Percentiles rank a stretch among this genome's conserved stretches.
phyloP scores from a whole-genome alignment of 2,113 vertebrate species.

The Chloropsis cyanopogon region DNA sequence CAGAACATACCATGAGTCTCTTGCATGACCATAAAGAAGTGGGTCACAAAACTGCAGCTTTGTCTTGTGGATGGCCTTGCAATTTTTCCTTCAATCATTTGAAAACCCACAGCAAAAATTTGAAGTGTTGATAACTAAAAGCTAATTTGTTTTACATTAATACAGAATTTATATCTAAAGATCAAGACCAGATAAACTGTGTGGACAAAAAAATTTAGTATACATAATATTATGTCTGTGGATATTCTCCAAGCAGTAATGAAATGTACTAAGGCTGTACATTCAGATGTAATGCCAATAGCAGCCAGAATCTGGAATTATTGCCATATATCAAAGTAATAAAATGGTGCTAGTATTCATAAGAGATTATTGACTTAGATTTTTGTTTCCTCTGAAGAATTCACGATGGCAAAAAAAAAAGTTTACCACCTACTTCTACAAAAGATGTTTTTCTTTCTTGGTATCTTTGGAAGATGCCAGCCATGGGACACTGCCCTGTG shows the following conservation, averaged over 20 bases:
- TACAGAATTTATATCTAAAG: neutral
- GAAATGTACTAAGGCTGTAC: neutral
- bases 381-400: neutral
- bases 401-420: neutral
- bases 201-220: neutral
- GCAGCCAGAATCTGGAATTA: neutral
- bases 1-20: neutral
- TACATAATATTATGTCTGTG: neutral
- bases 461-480: neutral
- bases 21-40: neutral
- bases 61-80: neutral
- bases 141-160: neutral
- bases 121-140: neutral
- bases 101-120: neutral
- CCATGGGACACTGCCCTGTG: neutral
- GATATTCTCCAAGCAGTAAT: neutral
- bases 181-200: neutral
- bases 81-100: neutral
- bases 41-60: neutral
- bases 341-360: neutral
- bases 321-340: neutral
- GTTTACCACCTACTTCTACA: fast-evolving
- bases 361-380: neutral
- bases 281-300: neutral
- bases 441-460: neutral